These are phyloP conservation scores for Pyrrhura leucotis DNA, from an alignment of 2,797 vertebrate species.

Conservation along the genomic window DNA sequence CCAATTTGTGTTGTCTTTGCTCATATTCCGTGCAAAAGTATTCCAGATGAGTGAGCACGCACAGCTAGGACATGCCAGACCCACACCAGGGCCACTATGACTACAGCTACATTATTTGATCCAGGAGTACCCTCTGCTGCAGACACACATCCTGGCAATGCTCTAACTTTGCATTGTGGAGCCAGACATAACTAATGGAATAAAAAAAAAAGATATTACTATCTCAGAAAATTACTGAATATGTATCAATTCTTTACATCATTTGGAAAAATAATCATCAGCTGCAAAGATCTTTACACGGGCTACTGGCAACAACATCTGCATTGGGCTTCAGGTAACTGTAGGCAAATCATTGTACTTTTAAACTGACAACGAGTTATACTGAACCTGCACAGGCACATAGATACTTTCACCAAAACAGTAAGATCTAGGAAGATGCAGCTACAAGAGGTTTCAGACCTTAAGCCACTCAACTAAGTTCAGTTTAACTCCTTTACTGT, in stretches of 20 bases:
- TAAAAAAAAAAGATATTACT: background rate
- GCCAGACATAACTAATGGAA: background rate
- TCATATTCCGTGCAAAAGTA: background rate
- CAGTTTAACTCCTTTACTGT: background rate
- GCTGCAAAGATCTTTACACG: background rate
- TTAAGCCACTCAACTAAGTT: background rate
- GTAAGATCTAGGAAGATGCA: background rate
- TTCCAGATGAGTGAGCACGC: background rate
- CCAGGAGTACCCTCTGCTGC: background rate
- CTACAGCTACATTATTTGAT: background rate
- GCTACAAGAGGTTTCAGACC: background rate
- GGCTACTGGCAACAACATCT: accelerated
- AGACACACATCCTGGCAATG: background rate
- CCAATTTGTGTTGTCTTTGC: background rate
- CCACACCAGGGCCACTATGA: background rate
- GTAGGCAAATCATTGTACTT: background rate
- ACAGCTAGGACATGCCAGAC: background rate
- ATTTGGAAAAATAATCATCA: background rate
- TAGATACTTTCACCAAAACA: background rate
- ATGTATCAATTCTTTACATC: background rate
- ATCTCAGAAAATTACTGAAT: background rate
- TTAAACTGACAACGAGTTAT: background rate
- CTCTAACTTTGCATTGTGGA: accelerated
- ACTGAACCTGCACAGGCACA: background rate
- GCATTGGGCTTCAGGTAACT: background rate